A percentile compares a stretch with the other conserved stretches of the same genome.
These are phyloP conservation scores for Neopipo cinnamomea DNA, from an alignment of 2,113 vertebrate species.

Conservation along the genomic window DNA sequence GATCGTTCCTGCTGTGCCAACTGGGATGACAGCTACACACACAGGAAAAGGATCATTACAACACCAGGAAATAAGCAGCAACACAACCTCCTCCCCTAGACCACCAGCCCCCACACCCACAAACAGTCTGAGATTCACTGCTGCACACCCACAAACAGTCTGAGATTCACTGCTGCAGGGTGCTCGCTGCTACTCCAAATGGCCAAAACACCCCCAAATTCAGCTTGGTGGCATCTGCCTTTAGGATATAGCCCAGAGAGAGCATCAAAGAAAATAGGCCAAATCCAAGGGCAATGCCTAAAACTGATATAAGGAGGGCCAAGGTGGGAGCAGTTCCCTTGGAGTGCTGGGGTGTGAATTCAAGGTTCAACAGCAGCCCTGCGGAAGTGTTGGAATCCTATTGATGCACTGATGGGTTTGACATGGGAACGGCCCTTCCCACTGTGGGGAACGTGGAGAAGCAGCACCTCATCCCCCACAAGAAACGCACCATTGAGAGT, in stretches of 20 bases:
- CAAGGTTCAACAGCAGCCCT: neutral
- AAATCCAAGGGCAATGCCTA: neutral
- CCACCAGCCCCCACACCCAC: neutral
- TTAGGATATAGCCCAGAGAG: fast-evolving
- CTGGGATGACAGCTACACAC: neutral
- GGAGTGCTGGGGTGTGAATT: neutral
- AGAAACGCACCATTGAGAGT: slow-evolving; percentile 17
- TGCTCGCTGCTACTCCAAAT: neutral
- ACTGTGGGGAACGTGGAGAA: fast-evolving
- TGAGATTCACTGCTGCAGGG: fast-evolving
- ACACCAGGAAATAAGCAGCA: neutral
- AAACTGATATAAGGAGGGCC: neutral
- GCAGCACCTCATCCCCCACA: neutral
- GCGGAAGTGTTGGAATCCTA: neutral
- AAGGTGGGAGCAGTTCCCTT: fast-evolving
- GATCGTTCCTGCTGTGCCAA: neutral
- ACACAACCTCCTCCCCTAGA: neutral
- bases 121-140: fast-evolving
- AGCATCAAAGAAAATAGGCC: fast-evolving
- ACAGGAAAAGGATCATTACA: fast-evolving
- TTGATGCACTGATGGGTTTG: fast-evolving
- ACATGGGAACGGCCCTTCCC: fast-evolving
- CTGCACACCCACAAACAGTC: neutral
- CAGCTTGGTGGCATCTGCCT: neutral
- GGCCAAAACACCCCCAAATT: neutral